A percentile compares a stretch with the other conserved stretches of the same genome.
Evolutionary conservation across 2,888 invertebrate genomes (phyloP).

Genomic region (Trachelus stipa): DNA sequence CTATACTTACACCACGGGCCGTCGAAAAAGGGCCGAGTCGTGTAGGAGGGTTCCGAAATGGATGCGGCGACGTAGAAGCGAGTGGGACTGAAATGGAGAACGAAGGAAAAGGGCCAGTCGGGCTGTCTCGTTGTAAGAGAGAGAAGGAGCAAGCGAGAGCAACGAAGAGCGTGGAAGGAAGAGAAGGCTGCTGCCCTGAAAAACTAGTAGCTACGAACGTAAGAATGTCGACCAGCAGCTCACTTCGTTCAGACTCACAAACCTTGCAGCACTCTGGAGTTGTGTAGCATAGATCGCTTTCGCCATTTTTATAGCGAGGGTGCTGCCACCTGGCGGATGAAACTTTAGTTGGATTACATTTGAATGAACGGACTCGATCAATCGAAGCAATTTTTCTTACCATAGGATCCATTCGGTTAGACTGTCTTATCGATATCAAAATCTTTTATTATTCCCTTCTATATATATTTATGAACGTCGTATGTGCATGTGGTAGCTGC

Average conservation of each 20-base stretch:
- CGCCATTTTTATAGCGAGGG: constrained; percentile 19
- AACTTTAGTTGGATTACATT: background rate
- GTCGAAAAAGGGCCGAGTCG: constrained; percentile 11
- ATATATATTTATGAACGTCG: background rate
- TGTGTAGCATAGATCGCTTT: constrained; percentile 31
- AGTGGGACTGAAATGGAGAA: constrained; percentile 5
- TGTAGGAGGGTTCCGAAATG: constrained; percentile 23
- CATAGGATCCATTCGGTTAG: background rate
- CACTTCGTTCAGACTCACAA: background rate
- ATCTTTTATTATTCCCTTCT: background rate
- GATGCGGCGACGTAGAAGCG: background rate
- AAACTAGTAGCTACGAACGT: constrained; percentile 50
- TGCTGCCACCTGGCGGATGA: background rate
- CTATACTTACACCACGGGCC: background rate
- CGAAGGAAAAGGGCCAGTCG: constrained; percentile 21
- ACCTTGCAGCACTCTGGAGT: constrained; percentile 14
- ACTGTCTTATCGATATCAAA: background rate
- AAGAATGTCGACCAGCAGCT: constrained; percentile 48
- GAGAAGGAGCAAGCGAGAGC: constrained; percentile 23
- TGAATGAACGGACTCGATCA: background rate
- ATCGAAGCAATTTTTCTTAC: background rate
- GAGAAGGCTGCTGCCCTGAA: constrained; percentile 44
- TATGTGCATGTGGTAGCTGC: background rate
- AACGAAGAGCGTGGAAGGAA: constrained; percentile 19
- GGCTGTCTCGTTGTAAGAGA: background rate